Conservation (phyloP, 2,113 vertebrate genomes). For the Alaudala cheleensis region DNA sequence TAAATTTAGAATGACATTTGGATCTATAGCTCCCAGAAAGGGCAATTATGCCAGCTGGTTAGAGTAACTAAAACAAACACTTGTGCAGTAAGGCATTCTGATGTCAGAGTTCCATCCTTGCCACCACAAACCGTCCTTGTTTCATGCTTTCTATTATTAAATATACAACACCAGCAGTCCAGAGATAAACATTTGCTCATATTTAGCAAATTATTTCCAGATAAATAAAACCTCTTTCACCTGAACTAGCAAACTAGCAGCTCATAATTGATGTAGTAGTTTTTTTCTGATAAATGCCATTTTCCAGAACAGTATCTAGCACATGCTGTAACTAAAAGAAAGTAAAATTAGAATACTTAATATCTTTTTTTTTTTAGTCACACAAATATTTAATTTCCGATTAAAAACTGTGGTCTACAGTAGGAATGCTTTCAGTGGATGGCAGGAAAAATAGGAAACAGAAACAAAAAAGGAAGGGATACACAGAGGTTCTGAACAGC, state of each 20-base stretch:
- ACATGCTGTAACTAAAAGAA: not conserved
- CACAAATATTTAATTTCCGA: not conserved
- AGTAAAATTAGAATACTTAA: not conserved
- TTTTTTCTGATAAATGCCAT: not conserved
- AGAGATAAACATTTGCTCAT: conserved; percentile 21
- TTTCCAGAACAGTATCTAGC: not conserved
- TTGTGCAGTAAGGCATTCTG: conserved; percentile 45
- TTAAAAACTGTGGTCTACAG: not conserved
- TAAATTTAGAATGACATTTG: conserved; percentile 74
- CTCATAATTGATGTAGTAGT: not conserved
- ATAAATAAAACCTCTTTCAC: conserved; percentile 11
- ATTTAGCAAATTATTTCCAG: not conserved
- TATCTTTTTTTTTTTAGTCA: not conserved
- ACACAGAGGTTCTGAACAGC: not conserved
- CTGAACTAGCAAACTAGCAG: not conserved
- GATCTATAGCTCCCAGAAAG: conserved; percentile 65
- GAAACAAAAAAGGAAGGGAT: not conserved
- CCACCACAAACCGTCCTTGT: not conserved
- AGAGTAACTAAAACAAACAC: conserved; percentile 74
- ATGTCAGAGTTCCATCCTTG: conserved; percentile 36
- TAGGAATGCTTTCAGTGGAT: not conserved
- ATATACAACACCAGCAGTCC: not conserved
- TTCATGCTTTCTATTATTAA: conserved; percentile 55
- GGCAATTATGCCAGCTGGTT: conserved; percentile 67
- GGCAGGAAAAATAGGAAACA: not conserved